phyloP scores from a whole-genome alignment of 1,140 invertebrate species.

The Dendroctonus valens region DNA sequence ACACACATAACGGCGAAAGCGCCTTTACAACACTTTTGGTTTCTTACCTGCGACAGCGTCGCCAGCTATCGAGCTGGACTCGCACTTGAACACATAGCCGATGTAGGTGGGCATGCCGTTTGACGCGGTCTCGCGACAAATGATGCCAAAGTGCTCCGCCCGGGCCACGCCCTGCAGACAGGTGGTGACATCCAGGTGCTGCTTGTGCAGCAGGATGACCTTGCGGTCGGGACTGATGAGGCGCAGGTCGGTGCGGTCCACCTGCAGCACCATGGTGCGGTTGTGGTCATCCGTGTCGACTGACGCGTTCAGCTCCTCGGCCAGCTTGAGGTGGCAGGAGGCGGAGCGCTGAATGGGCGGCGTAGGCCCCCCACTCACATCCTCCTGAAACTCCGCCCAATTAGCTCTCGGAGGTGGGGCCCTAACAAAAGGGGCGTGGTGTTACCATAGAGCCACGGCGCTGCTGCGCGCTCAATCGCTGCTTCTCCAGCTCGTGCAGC shows the following conservation, averaged over 20 bases:
- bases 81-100: constrained; percentile 88
- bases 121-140: constrained; percentile 66
- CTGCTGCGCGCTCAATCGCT: constrained; percentile 15
- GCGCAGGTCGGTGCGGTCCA: constrained; percentile 82
- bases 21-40: too few species aligned
- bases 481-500: constrained; percentile 64
- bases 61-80: constrained; percentile 75
- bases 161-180: constrained; percentile 82
- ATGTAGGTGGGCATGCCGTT: constrained; percentile 62
- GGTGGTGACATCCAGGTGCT: constrained; percentile 83
- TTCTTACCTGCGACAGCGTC: constrained; percentile 72
- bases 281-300: constrained; percentile 66
- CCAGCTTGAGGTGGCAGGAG: constrained; percentile 1
- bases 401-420: constrained; percentile 30
- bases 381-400: constrained; percentile 24
- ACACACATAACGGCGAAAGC: background rate
- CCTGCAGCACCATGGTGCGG: constrained; percentile 89
- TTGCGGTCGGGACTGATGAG: constrained; percentile 92
- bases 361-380: background rate
- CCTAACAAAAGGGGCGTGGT: too few species aligned
- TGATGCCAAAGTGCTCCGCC: constrained; percentile 90
- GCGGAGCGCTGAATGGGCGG: background rate
- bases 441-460: too few species aligned
- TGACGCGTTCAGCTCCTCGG: constrained; percentile 21
- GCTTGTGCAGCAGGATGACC: constrained; percentile 81